Conservation (phyloP, 2,888 invertebrate genomes). For the Lasioglossum leucozonium region DNA sequence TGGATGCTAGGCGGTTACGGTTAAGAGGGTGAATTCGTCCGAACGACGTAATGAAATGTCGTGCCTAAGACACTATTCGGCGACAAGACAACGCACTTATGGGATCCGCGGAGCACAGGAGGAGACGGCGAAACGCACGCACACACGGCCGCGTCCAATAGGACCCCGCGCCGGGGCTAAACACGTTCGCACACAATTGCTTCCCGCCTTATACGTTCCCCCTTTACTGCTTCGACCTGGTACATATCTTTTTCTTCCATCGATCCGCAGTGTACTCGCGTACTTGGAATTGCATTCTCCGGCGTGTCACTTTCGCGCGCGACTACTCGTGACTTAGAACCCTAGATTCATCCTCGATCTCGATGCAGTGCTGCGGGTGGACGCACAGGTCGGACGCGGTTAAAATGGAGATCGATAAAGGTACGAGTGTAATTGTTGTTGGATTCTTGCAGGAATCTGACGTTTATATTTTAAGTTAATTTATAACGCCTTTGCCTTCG, state of each 20-base stretch:
- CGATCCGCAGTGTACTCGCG: background rate
- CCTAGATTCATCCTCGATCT: no score
- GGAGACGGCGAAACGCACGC: slow-evolving; percentile 45
- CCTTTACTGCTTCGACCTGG: background rate
- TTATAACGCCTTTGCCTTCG: no score
- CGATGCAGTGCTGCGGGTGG: background rate
- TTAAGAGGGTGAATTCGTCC: slow-evolving; percentile 58
- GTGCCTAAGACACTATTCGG: slow-evolving; percentile 68
- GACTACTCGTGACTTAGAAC: background rate
- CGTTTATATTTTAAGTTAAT: no score
- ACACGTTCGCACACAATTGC: slow-evolving; percentile 32
- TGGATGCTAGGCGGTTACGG: slow-evolving; percentile 40
- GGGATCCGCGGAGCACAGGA: slow-evolving; percentile 61
- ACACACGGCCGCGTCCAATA: slow-evolving; percentile 14
- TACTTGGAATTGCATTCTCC: background rate
- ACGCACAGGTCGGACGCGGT: no score
- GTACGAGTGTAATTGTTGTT: no score
- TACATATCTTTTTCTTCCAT: background rate
- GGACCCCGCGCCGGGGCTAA: slow-evolving; percentile 36
- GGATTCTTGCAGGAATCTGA: no score
- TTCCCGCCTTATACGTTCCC: background rate
- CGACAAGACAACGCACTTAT: slow-evolving; percentile 83
- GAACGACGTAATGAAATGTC: slow-evolving; percentile 74
- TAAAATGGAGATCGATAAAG: no score
- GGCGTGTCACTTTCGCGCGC: background rate